Base-by-base conservation (phyloP, 2,797 vertebrate species). In the Buphagus erythrorhynchus region DNA sequence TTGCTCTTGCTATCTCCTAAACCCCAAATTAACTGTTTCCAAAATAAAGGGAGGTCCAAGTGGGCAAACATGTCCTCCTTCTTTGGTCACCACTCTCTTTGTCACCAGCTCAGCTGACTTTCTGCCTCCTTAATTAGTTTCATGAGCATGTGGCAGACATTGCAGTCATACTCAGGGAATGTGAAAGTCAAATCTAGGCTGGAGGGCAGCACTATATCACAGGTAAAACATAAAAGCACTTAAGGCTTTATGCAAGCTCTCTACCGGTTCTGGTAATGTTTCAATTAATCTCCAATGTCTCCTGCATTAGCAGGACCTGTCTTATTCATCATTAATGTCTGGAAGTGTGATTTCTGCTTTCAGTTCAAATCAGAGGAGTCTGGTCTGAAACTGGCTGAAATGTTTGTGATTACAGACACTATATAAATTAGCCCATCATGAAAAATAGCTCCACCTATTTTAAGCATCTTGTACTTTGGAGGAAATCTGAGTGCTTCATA, bases 101-200 rank as follows among this genome's bases (percentile, higher is more conserved):
- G 14, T 5, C 69, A 72, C 17, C 29, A 52, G 20, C 58, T 48
- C 36, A 9, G 7, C 14, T 52, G 76, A 65, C 48, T 61, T 88
- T 73, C 65, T 83, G 51, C 57, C 5, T 3, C 26, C 73, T 13
- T 6, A 10, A 28, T 84, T 35, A 22, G 31, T 42, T 89, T 16
- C 72, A 10, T 1, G 24, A 35, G 71, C 5, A 3, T 3, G 9
- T 1, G 24, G 35, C 26, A 29, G 42, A 38, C 0, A 0, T 8
- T 9, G 16, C 38, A 20, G 31, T 1, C 0, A 6, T 65, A 49
- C 14, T 26, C 36, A 14, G 26, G 25, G 40, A 67, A 38, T 0
- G 0, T 2, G 13, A 13, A 61, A 66, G 61, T 29, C 51, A 57
- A 16, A 48, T 26, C 61, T 26, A 25, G 28, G 67, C 52, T 33